A percentile compares a stretch with the other conserved stretches of the same genome.
These are phyloP conservation scores for Homarus americanus DNA, from an alignment of 1,140 invertebrate genomes.

Conservation along the genomic window DNA sequence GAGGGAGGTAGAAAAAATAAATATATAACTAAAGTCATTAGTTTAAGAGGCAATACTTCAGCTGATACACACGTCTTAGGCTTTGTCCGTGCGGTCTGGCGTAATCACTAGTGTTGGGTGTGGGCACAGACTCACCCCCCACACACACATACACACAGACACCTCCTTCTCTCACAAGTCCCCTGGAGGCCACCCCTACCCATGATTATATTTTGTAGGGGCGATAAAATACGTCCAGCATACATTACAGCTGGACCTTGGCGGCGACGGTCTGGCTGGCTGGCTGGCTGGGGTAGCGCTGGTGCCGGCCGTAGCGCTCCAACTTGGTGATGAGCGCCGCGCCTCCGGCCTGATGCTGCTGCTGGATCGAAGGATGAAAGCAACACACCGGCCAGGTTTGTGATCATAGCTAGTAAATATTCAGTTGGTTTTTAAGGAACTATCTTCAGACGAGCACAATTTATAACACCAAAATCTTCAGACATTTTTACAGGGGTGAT, in stretches of 20 bases:
- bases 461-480: no score
- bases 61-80: background rate
- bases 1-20: background rate
- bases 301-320: no score
- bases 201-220: constrained; percentile 28
- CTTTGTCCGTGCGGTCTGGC: background rate
- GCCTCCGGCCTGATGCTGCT: no score
- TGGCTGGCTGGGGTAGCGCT: background rate
- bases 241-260: constrained; percentile 13
- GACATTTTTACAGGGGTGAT: no score
- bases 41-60: background rate
- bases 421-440: background rate
- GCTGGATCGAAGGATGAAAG: no score
- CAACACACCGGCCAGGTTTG: background rate
- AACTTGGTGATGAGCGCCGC: no score
- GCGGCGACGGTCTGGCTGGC: background rate
- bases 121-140: background rate
- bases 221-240: constrained; percentile 23
- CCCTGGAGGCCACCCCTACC: constrained; percentile 13
- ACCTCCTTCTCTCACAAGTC: background rate
- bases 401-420: background rate
- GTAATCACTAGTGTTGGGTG: background rate
- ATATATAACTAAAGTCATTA: background rate
- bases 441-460: no score
- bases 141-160: constrained; percentile 18